A percentile compares a stretch with the other conserved stretches of the same genome.
Evolutionary conservation across 1,140 invertebrate species (phyloP).

Genomic region (Gonioctena quinquepunctata): DNA sequence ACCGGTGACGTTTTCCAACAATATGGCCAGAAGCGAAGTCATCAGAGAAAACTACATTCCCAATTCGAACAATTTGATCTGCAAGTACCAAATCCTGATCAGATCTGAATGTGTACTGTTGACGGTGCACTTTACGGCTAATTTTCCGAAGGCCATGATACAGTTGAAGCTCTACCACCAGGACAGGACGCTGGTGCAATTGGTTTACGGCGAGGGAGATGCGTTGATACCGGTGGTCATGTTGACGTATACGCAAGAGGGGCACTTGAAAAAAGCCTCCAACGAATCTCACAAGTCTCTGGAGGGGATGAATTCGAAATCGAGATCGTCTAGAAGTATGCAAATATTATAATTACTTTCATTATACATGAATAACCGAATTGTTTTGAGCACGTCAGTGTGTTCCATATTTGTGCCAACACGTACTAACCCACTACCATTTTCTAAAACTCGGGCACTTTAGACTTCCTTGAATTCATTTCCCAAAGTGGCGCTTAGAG

Average conservation of each 20-base stretch:
- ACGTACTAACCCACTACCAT: no score
- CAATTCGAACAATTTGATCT: slow-evolving; percentile 18
- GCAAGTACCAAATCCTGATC: slow-evolving; percentile 3
- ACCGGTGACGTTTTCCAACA: not conserved
- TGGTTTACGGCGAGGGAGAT: slow-evolving; percentile 9
- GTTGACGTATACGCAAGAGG: not conserved
- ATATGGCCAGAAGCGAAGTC: not conserved
- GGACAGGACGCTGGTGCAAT: slow-evolving; percentile 4
- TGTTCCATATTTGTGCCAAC: no score
- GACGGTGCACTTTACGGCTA: slow-evolving; percentile 19
- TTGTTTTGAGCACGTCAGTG: no score
- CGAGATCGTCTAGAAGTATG: no score
- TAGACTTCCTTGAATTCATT: no score
- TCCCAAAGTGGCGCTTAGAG: no score
- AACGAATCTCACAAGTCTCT: not conserved
- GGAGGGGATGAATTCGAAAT: not conserved
- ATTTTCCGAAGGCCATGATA: slow-evolving; percentile 9
- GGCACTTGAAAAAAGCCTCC: not conserved
- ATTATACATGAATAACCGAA: no score
- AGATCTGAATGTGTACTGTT: not conserved
- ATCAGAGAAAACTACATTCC: slow-evolving; percentile 26
- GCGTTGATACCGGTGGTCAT: slow-evolving; percentile 11
- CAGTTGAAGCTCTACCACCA: slow-evolving; percentile 8
- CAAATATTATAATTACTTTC: no score
- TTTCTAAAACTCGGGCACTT: no score